A percentile compares a stretch with the other conserved stretches of the same genome.
Conservation (phyloP, 2,797 vertebrate species). For the Psittacula derbiana region DNA sequence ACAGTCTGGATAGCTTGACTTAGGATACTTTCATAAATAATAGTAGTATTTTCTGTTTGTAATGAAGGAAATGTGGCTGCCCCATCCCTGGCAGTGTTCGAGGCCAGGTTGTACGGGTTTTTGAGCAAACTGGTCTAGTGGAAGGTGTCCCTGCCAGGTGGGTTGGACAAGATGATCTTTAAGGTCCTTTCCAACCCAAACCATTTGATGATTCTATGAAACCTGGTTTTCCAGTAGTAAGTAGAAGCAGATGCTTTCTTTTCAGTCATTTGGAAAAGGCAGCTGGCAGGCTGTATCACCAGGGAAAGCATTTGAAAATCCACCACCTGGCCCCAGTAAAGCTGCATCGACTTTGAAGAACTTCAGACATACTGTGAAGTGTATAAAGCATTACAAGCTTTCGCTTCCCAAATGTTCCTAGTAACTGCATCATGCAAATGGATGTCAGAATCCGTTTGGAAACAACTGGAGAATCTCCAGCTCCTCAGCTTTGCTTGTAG, state of each 20-base stretch:
- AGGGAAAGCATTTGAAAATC: not conserved
- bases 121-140: not conserved
- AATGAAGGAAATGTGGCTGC: not conserved
- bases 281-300: not conserved
- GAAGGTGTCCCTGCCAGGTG: not conserved
- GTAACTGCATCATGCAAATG: not conserved
- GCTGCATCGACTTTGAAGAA: too few relatives aligned
- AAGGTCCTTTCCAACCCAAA: not conserved
- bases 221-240: not conserved
- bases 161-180: not conserved
- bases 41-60: not conserved
- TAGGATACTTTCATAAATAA: not conserved
- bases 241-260: fast-evolving
- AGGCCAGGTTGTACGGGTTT: not conserved
- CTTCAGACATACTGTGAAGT: fast-evolving
- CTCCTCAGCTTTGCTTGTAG: not conserved
- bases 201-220: not conserved
- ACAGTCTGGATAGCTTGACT: not conserved
- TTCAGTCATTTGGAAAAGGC: not conserved
- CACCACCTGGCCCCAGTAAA: not conserved
- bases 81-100: not conserved
- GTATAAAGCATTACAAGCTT: too few relatives aligned
- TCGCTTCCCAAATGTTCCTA: not conserved
- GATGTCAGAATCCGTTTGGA: not conserved
- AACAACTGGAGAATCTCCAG: not conserved